Conservation (phyloP, 2,113 vertebrate genomes). For the Nyctibius bracteatus region DNA sequence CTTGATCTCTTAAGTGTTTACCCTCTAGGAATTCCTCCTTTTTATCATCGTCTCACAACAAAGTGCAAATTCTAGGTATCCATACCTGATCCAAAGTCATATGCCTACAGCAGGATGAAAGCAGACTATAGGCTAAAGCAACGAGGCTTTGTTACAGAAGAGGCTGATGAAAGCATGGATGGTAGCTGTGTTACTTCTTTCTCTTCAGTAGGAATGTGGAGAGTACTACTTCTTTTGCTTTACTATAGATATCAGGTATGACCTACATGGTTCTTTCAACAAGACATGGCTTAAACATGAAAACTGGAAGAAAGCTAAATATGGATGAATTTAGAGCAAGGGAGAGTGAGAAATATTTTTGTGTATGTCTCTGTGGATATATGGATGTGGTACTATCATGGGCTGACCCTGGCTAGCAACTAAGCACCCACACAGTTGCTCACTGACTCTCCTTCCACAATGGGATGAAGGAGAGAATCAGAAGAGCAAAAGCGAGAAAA, state of each 20-base stretch:
- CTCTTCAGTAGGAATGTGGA: not conserved
- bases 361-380: not conserved
- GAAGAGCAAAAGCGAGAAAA: not conserved
- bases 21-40: not conserved
- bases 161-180: not conserved
- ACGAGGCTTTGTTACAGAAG: not conserved
- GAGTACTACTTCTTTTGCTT: not conserved
- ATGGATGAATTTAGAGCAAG: not conserved
- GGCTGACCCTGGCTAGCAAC: not conserved
- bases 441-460: accelerated
- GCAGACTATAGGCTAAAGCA: not conserved
- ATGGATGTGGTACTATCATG: not conserved
- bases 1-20: not conserved
- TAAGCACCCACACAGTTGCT: not conserved
- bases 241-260: not conserved
- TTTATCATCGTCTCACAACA: not conserved
- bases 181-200: not conserved
- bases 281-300: not conserved
- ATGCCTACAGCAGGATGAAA: not conserved
- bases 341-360: not conserved
- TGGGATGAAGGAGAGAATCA: not conserved
- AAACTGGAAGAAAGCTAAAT: not conserved
- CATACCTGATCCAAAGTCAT: not conserved
- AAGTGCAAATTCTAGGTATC: not conserved
- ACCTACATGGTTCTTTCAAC: not conserved